Conservation (phyloP, 2,113 vertebrate genomes). For the Rhombomys opimus region DNA sequence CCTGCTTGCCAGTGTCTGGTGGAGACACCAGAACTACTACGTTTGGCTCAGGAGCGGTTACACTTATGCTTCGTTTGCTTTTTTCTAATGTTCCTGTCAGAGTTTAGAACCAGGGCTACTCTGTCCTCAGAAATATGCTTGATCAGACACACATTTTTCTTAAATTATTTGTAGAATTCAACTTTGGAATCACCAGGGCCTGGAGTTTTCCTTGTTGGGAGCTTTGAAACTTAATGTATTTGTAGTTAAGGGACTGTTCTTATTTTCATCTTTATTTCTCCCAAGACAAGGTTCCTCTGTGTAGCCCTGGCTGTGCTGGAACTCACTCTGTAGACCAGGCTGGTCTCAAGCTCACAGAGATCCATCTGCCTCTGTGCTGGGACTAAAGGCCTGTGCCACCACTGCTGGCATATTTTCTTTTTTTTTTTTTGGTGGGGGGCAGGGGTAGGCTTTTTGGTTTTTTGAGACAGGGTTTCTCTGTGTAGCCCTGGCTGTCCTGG, state of each 20-base stretch:
- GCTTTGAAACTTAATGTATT: not conserved
- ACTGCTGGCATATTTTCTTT: not conserved
- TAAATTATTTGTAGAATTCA: not conserved
- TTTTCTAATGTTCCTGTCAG: not conserved
- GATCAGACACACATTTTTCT: not conserved
- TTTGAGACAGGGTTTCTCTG: not conserved
- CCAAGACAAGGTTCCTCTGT: not conserved
- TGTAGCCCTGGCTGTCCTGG: not conserved
- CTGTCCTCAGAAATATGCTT: not conserved
- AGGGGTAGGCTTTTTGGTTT: no score
- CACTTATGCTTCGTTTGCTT: not conserved
- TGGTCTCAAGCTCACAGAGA: not conserved
- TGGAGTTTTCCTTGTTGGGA: not conserved
- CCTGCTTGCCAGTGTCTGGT: not conserved
- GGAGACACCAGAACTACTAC: not conserved
- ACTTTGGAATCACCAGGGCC: not conserved
- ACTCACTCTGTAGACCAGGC: not conserved
- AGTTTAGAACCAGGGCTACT: not conserved
- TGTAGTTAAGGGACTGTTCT: not conserved
- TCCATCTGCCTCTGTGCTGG: not conserved
- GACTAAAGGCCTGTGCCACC: not conserved
- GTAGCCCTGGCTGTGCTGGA: not conserved
- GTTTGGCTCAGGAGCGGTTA: not conserved
- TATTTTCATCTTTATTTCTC: not conserved
- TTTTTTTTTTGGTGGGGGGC: no score